These are phyloP conservation scores for Drosophila insularis DNA, from an alignment of 1,140 invertebrate species.

Conservation along the genomic window DNA sequence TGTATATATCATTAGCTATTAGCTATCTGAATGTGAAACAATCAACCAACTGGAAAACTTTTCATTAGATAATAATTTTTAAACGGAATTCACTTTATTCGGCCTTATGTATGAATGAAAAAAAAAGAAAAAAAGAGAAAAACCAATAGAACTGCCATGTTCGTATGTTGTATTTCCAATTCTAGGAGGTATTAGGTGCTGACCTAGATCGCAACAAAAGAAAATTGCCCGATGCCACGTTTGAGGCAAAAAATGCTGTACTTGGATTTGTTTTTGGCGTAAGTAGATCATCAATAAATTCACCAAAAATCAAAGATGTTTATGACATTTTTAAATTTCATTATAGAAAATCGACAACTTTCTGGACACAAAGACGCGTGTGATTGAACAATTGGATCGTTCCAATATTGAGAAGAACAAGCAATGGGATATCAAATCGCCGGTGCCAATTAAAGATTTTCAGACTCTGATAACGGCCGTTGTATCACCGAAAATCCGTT, in stretches of 20 bases:
- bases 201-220: conserved; percentile 86
- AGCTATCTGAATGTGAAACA: too few species aligned
- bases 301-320: neutral
- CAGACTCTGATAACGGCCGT: conserved; percentile 83
- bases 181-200: conserved; percentile 72
- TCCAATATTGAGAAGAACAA: conserved; percentile 89
- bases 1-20: too few species aligned
- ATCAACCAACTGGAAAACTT: too few species aligned
- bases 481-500: conserved; percentile 85
- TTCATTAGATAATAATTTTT: neutral
- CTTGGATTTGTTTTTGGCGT: conserved; percentile 91
- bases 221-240: conserved; percentile 87
- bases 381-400: conserved; percentile 86
- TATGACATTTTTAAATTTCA: neutral
- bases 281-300: conserved; percentile 82
- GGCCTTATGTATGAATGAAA: neutral
- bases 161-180: conserved; percentile 31
- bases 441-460: conserved; percentile 83
- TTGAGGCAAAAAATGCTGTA: conserved; percentile 89
- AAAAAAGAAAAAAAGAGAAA: neutral
- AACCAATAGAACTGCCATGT: conserved; percentile 13
- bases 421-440: conserved; percentile 87
- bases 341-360: conserved; percentile 89
- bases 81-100: neutral
- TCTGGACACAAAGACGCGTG: conserved; percentile 88